Base-by-base conservation (phyloP, 2,797 vertebrate genomes). In the Coluber constrictor region DNA sequence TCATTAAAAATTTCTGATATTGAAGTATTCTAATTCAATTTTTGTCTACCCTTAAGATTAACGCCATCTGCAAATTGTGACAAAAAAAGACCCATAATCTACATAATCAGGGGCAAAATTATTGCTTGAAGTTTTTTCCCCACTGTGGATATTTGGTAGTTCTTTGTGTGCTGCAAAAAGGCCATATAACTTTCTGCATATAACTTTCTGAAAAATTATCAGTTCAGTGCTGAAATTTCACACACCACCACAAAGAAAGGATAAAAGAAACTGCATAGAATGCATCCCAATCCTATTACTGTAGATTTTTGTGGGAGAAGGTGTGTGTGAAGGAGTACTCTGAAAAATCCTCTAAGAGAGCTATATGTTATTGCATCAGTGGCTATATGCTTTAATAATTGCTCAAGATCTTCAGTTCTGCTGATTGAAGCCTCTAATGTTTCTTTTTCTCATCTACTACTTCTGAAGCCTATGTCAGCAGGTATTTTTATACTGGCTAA, bases 291-390 rank as follows among this genome's bases (percentile, higher is more conserved):
- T 10, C 25, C 29, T 16, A 20, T 57, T 8, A 59, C 12, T n/a
- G 3, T 86, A 54, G 9, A 56, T 54, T 25, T 90, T 43, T 0
- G 32, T 7, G n/a, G 1, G 32, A 2, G 7, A 18, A 29, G n/a
- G 4, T 4, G n/a, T 88, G 87, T 59, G 5, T n/a, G 47, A 87
- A 20, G 43, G 32, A 70, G 18, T 15, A 88, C 20, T 55, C 13
- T 83, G 55, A n/a, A 32, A 79, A 79, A 57, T 54, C 5, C 9
- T 57, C 10, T 15, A 5, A 6, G 70, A 2, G 16, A 95, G 60
- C 47, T 5, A 63, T 61, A 94, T 96, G 95, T 93, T 94, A 74
- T 27, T 90, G 91, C 92, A 95, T 95, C 96, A 96, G 11, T 57
- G 60, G 47, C 20, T 43, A 87, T 18, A 37, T 6, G n/a, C 32